A percentile compares a stretch with the other conserved stretches of the same genome.
phyloP scores from a whole-genome alignment of 2,888 invertebrate species.

The Mamestra brassicae region DNA sequence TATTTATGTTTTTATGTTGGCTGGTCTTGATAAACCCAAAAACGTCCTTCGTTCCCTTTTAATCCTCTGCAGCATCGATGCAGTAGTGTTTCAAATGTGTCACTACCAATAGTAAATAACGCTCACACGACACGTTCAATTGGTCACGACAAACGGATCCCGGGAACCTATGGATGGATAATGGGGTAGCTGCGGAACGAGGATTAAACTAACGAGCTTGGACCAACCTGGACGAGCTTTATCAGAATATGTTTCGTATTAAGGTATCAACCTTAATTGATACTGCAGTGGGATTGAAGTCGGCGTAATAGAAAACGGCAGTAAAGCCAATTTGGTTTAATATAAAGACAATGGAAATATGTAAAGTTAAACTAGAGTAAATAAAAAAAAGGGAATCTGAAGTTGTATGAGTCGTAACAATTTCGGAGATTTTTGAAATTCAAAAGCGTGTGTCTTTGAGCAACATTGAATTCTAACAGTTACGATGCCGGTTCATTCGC shows the following conservation, averaged over 20 bases:
- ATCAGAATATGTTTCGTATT: not conserved
- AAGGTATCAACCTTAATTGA: not conserved
- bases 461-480: not conserved
- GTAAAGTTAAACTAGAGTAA: not conserved
- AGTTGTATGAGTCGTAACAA: not conserved
- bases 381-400: not conserved
- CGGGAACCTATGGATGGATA: not conserved
- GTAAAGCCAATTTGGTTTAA: not conserved
- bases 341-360: not conserved
- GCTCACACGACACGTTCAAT: not conserved
- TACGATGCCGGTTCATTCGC: not conserved
- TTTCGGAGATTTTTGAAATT: not conserved
- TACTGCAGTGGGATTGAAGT: not conserved
- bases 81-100: not conserved
- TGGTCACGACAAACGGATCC: not conserved
- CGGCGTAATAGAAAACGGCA: not conserved
- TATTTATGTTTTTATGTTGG: no score
- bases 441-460: slow-evolving; percentile 1
- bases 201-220: slow-evolving; percentile 3
- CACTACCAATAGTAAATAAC: slow-evolving; percentile 5
- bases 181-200: not conserved
- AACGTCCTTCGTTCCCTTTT: not conserved
- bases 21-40: no score
- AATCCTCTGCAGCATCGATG: not conserved
- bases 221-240: not conserved